Base-by-base conservation (phyloP, 2,888 invertebrate species). In the Calliphora vomitoria region DNA sequence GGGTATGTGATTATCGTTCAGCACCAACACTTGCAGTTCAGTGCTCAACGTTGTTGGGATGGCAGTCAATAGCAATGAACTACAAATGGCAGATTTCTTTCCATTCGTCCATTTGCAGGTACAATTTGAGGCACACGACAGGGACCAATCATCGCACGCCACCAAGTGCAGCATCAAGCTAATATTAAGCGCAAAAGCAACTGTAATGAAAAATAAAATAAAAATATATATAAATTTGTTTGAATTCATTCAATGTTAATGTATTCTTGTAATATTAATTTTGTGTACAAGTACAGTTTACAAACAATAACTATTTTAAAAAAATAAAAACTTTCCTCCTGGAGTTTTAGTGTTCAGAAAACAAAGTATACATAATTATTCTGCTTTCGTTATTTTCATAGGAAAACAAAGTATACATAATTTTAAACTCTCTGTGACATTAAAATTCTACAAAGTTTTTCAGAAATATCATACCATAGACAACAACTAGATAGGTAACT, bases 61-160 rank as follows among this genome's bases (percentile, higher is more conserved):
- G 88, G 96, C 95, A 90, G 96, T 96, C 90, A 98, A 95, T 90
- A 97, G 96, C 89, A 97, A 96, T 91, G 97, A 96, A 88, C 96
- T 96, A 94, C 98, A 98, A 85, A 97, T 95, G 81, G 98, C 98
- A 62, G 97, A 97, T 93, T 97, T 97, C 94, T 98, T 98, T 88
- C 98, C 98, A 87, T 97, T 97, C 62, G 97, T 96, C 98, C 98
- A 98, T 94, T 97, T 98, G 95, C 98, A 98, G 91, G 96, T 96
- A 93, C 98, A 98, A 90, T 97, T 96, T 89, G 96, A 95, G 91
- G 97, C 97, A 94, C 98, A 98, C 94, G 97, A 97, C 80, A 91
- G 92, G 76, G 97, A 97, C 97, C 97, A 98, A 94, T 98, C 98
- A 87, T 96, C 95, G 90, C 95, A 95, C 87, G 94, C 94, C 90